Conservation (phyloP, 1,140 invertebrate genomes). For the Panagrolaimus sp. region DNA sequence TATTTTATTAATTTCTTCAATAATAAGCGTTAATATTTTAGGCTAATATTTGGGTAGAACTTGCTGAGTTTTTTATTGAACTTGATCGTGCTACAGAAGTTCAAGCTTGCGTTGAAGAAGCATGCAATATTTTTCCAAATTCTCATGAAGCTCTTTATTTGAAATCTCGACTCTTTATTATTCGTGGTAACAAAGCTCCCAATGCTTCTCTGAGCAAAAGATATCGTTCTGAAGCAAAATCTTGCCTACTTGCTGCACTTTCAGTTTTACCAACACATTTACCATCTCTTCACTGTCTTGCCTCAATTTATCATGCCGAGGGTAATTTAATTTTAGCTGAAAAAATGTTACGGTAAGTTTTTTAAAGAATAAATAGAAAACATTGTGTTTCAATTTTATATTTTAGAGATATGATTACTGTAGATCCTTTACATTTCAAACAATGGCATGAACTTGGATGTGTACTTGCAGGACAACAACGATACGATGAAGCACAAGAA, state of each 20-base stretch:
- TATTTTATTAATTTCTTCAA: background rate
- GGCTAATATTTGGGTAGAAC: conserved; percentile 55
- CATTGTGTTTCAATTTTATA: conserved; percentile 13
- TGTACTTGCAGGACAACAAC: conserved; percentile 33
- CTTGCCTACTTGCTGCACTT: conserved; percentile 48
- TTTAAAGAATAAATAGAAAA: background rate
- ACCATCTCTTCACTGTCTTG: conserved; percentile 38
- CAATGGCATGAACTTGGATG: conserved; percentile 47
- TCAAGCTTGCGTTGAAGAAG: conserved; percentile 54
- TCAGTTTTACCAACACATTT: conserved; percentile 45
- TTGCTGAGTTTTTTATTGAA: conserved; percentile 56
- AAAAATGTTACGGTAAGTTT: conserved; percentile 49
- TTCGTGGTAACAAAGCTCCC: conserved; percentile 32
- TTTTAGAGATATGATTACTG: conserved; percentile 48
- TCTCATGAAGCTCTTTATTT: conserved; percentile 57
- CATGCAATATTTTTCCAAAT: conserved; percentile 49
- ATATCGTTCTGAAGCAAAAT: conserved; percentile 40
- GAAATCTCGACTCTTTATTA: conserved; percentile 49
- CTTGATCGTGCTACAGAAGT: conserved; percentile 41
- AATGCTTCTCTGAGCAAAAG: conserved; percentile 10
- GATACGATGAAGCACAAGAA: conserved; percentile 40
- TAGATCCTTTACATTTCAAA: conserved; percentile 41
- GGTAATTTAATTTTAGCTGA: conserved; percentile 51
- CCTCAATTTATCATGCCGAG: conserved; percentile 42
- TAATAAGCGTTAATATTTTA: conserved; percentile 22